phyloP scores from a whole-genome alignment of 1,140 invertebrate species.

The Drosophila lacertosa region DNA sequence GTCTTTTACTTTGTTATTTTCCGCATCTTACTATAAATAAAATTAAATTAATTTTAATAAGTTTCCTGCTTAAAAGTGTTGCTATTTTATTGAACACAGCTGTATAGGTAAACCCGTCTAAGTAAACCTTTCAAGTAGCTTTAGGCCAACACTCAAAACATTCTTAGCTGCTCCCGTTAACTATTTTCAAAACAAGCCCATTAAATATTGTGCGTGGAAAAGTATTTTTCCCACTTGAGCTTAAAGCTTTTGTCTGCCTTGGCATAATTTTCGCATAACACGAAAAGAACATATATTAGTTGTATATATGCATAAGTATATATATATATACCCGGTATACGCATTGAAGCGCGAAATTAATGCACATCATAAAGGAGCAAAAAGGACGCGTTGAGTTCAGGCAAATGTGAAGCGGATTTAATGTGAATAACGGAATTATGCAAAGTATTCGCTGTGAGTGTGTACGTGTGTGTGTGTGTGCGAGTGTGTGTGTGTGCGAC shows the following conservation, averaged over 20 bases:
- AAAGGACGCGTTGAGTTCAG: conserved; percentile 2
- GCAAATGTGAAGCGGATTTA: conserved; percentile 36
- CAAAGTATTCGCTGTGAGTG: conserved; percentile 44
- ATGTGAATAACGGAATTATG: conserved; percentile 62
- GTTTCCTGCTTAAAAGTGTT: too few species aligned
- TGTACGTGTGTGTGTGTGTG: neutral
- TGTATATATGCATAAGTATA: neutral
- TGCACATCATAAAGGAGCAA: conserved; percentile 42
- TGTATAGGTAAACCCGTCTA: too few species aligned
- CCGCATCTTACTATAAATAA: too few species aligned
- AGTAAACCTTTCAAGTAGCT: too few species aligned
- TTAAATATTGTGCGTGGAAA: neutral
- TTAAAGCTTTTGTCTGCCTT: neutral
- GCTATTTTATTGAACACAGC: too few species aligned
- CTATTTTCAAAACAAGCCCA: neutral
- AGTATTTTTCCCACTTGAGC: conserved; percentile 3
- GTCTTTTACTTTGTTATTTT: too few species aligned
- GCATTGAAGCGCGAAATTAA: conserved; percentile 65
- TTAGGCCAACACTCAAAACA: too few species aligned
- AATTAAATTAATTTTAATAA: too few species aligned
- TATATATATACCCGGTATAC: conserved; percentile 35
- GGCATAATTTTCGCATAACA: conserved; percentile 28
- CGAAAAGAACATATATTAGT: neutral
- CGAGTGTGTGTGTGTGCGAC: neutral
- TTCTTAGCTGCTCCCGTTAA: neutral